Base-by-base conservation (phyloP, 2,888 invertebrate species). In the Amaurobius ferox region DNA sequence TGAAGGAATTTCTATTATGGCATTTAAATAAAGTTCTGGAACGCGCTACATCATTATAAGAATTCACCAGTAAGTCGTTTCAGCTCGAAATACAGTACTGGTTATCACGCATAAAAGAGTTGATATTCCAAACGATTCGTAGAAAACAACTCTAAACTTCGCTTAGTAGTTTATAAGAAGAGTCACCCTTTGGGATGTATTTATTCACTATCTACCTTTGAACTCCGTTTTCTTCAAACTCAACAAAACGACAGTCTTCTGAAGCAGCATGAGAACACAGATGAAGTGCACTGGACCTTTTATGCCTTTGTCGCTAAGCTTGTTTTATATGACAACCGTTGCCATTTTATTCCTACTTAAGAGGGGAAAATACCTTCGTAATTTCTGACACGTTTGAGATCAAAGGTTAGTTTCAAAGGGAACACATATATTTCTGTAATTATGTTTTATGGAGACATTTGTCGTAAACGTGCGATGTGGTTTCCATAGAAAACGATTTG, bases 291-390 rank as follows among this genome's bases (percentile, higher is more conserved):
- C n/a, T 62, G 28, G 26, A 30, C 70, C 64, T 40, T 70, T 68
- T 74, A 29, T 40, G 44, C 74, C 32, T 74, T 68, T 80, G 80
- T 80, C 80, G 74, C 74, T 80, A 80, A 80, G 80, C 80, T 80
- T 80, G 80, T 80, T 80, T 80, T 80, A 80, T 80, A 80, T 68
- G 80, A 80, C 80, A 80, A 74, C 68, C 61, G 61, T 66, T 66
- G 64, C 35, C 35, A 66, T 80, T 70, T 40, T 61, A 26, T 29
- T 26, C 13, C n/a, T 40, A 29, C 23, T 61, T 55, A 55, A 44
- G 9, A 19, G 26, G 26, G 16, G 16, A 11, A 44, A 28, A 55
- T 23, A 55, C 28, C 26, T 23, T 68, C 26, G 3, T 7, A 26
- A 40, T 7, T 68, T n/a, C 40, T 16, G 19, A 40, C 26, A 40